Conservation (phyloP, 2,113 vertebrate species). For the Glareola pratincola region DNA sequence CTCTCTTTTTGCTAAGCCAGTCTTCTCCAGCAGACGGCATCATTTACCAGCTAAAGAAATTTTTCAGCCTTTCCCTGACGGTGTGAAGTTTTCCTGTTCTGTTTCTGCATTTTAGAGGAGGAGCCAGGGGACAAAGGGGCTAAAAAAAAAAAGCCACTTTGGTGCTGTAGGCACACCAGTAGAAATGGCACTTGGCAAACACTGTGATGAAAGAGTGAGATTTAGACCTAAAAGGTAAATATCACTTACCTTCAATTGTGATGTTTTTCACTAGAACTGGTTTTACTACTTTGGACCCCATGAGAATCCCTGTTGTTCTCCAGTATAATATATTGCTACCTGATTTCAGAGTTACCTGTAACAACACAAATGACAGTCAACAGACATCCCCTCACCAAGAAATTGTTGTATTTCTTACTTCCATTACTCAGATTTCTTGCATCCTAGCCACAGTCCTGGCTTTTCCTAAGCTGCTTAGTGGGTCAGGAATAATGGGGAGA, state of each 20-base stretch:
- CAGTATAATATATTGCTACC: slow-evolving; percentile 96
- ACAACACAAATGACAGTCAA: not conserved
- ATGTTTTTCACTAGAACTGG: slow-evolving; percentile 94
- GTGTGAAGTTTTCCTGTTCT: not conserved
- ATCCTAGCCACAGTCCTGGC: not conserved
- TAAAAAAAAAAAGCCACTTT: not conserved
- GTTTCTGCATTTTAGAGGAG: not conserved
- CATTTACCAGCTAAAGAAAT: not conserved
- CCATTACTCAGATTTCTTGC: not conserved
- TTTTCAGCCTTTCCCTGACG: not conserved
- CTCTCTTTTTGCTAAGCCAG: not conserved
- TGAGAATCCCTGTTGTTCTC: slow-evolving; percentile 91
- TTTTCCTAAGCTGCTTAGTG: not conserved
- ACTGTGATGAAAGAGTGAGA: not conserved
- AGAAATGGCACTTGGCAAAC: not conserved
- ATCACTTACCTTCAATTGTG: slow-evolving; percentile 87
- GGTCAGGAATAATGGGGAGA: not conserved
- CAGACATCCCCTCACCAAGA: not conserved
- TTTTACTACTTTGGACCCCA: slow-evolving; percentile 88
- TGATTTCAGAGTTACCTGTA: slow-evolving; percentile 90
- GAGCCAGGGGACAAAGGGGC: rapidly evolving
- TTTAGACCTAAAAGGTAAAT: not conserved
- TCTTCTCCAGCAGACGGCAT: slow-evolving; percentile 54
- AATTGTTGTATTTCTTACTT: not conserved
- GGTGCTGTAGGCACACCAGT: not conserved